Evolutionary conservation across 1,140 invertebrate species (phyloP).

Genomic region (Camponotus pennsylvanicus): DNA sequence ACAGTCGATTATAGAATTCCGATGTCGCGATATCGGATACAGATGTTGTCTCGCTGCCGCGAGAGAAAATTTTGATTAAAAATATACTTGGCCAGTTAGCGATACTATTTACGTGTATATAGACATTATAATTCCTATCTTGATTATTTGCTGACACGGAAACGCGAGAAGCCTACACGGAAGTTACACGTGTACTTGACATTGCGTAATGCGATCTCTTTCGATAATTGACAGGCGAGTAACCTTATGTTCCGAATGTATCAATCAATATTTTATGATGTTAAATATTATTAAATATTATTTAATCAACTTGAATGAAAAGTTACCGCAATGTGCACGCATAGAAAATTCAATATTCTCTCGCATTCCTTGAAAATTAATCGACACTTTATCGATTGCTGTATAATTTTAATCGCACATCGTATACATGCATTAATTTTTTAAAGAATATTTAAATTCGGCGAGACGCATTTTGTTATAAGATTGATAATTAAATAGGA

Average conservation of each 20-base stretch:
- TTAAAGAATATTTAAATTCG: background rate
- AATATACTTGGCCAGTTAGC: constrained; percentile 12
- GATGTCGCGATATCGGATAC: background rate
- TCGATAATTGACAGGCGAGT: constrained; percentile 16
- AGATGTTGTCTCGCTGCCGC: background rate
- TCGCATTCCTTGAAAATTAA: background rate
- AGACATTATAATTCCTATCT: constrained; percentile 43
- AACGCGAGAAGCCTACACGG: constrained; percentile 64
- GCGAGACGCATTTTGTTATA: background rate
- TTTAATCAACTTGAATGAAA: background rate
- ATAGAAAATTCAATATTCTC: background rate
- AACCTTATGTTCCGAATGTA: constrained; percentile 16
- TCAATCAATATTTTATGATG: background rate
- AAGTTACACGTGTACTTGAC: constrained; percentile 73
- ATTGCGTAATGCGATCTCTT: constrained; percentile 62
- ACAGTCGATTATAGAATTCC: background rate
- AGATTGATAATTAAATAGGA: background rate
- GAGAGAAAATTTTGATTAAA: background rate
- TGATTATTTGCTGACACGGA: constrained; percentile 50
- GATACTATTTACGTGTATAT: background rate
- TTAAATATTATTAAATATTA: background rate
- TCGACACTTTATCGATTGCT: background rate
- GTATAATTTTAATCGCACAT: background rate
- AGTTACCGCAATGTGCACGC: background rate
- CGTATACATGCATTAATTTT: background rate